Percentiles rank a stretch among this genome's conserved stretches.
Conservation (phyloP, 2,888 invertebrate genomes). For the Campaea margaritaria region DNA sequence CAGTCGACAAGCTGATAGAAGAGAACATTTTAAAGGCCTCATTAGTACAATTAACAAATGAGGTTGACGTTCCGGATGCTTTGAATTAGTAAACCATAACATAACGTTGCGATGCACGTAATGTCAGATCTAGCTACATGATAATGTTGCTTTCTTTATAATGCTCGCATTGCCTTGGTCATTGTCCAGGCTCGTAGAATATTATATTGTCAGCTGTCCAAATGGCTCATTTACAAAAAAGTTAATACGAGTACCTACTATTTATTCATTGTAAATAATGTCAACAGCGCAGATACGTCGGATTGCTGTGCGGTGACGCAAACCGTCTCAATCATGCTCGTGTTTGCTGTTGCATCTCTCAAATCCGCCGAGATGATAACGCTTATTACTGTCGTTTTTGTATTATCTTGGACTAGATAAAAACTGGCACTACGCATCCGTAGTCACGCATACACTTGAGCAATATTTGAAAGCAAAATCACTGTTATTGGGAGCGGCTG, state of each 20-base stretch:
- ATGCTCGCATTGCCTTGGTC: too few relatives aligned
- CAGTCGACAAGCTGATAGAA: too few relatives aligned
- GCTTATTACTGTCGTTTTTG: conserved; percentile 6
- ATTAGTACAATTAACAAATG: conserved; percentile 1
- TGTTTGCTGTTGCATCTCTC: conserved; percentile 27
- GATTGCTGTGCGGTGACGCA: conserved; percentile 27
- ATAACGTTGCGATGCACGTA: neutral
- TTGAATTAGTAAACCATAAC: neutral
- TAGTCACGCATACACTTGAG: conserved; percentile 8
- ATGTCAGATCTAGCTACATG: too few relatives aligned
- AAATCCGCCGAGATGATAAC: conserved; percentile 19
- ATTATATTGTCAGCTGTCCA: too few relatives aligned
- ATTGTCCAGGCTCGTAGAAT: too few relatives aligned
- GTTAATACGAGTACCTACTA: too few relatives aligned
- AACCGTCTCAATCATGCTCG: conserved; percentile 8
- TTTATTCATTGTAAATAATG: conserved; percentile 1
- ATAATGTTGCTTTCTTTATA: too few relatives aligned
- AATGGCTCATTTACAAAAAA: too few relatives aligned
- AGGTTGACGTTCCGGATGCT: neutral
- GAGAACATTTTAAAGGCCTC: too few relatives aligned
- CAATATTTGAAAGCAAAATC: neutral
- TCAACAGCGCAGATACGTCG: neutral
- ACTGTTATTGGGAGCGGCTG: neutral
- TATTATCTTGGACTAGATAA: conserved; percentile 12
- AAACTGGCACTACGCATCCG: neutral